Percentiles rank a stretch among this genome's conserved stretches.
phyloP scores from a whole-genome alignment of 2,888 invertebrate genomes.

The Drosophila leonis region DNA sequence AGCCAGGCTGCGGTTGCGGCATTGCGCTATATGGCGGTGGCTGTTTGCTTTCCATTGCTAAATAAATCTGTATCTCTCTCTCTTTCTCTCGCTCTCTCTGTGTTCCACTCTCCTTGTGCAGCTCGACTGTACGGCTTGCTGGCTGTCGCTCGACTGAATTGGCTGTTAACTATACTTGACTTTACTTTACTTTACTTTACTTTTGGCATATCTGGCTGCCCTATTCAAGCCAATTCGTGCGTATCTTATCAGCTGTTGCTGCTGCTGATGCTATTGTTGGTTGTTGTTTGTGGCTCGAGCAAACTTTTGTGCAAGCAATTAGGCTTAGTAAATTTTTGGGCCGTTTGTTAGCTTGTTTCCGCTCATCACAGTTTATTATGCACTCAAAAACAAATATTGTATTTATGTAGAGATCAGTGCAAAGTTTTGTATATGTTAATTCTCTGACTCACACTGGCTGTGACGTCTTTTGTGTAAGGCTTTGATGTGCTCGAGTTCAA shows the following conservation, averaged over 20 bases:
- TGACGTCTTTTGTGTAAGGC: slow-evolving; percentile 25
- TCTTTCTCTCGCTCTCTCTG: neutral
- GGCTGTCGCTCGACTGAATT: slow-evolving; percentile 51
- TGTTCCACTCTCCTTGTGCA: neutral
- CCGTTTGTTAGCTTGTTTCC: slow-evolving; percentile 26
- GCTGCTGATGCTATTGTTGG: neutral
- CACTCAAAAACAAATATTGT: neutral
- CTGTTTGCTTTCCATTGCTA: slow-evolving; percentile 65
- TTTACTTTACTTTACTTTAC: slow-evolving; percentile 7
- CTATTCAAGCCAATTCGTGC: slow-evolving; percentile 6
- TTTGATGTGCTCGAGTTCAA: slow-evolving; percentile 2
- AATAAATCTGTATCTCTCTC: slow-evolving; percentile 1
- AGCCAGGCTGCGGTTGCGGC: slow-evolving; percentile 64
- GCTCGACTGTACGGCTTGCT: slow-evolving; percentile 47
- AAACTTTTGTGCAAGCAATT: slow-evolving; percentile 21
- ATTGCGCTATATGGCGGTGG: slow-evolving; percentile 80
- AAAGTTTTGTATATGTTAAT: neutral
- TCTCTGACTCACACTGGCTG: slow-evolving; percentile 32
- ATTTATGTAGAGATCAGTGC: slow-evolving; percentile 8
- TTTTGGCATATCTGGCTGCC: neutral
- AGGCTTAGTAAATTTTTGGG: slow-evolving; percentile 33
- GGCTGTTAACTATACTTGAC: slow-evolving; percentile 1
- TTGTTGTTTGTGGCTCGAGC: slow-evolving; percentile 7
- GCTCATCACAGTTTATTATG: slow-evolving; percentile 7
- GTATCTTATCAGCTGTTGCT: slow-evolving; percentile 38